Conservation (phyloP, 64 coral and sea anemone species). For the Exaiptasia diaphana region DNA sequence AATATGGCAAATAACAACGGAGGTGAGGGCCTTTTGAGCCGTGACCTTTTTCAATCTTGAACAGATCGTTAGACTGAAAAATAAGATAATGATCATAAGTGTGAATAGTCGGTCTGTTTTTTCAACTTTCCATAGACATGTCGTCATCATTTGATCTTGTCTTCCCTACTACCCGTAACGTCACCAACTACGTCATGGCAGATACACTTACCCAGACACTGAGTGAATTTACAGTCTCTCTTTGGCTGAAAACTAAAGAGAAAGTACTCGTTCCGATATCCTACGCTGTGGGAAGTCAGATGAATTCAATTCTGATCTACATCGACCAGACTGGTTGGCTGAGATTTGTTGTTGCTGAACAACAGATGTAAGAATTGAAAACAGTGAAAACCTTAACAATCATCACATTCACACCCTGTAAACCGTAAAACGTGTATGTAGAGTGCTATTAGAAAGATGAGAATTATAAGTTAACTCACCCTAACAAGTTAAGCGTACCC, state of each 20-base stretch:
- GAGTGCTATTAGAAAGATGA: too few species aligned
- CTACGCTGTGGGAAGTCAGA: constrained; percentile 21
- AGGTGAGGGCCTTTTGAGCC: neutral
- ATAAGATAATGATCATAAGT: neutral
- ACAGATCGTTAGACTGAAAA: neutral
- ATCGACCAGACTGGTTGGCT: constrained; percentile 11
- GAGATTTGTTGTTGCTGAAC: constrained; percentile 18
- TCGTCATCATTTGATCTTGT: constrained; percentile 43
- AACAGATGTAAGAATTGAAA: constrained; percentile 40
- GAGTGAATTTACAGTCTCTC: constrained; percentile 40
- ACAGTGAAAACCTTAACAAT: too few species aligned
- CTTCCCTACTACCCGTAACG: constrained; percentile 37
- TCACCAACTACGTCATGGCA: constrained; percentile 21
- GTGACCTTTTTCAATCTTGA: neutral
- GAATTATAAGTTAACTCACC: too few species aligned
- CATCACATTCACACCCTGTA: too few species aligned
- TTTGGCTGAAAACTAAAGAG: constrained; percentile 43
- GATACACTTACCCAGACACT: neutral
- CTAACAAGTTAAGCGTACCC: too few species aligned
- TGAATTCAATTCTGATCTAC: constrained; percentile 55
- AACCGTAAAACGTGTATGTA: too few species aligned
- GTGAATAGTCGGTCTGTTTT: neutral
- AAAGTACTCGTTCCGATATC: constrained; percentile 44
- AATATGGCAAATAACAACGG: constrained; percentile 44
- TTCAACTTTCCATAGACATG: neutral